Conservation (phyloP, 1,140 invertebrate species). For the Luehdorfia chinensis region DNA sequence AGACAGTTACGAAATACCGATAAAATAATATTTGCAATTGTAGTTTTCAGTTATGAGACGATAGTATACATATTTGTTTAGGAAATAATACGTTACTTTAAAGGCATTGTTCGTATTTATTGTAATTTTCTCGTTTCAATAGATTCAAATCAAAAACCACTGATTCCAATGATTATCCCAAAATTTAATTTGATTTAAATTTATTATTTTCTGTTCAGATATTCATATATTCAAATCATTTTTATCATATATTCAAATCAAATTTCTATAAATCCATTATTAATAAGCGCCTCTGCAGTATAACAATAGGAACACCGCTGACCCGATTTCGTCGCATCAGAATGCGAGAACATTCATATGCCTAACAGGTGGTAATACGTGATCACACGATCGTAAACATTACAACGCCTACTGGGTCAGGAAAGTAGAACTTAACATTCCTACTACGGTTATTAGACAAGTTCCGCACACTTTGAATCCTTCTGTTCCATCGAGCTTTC, state of each 20-base stretch:
- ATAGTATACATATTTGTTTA: too few species aligned
- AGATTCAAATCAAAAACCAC: too few species aligned
- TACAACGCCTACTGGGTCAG: conserved; percentile 24
- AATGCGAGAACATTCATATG: conserved; percentile 7
- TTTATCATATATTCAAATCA: not conserved
- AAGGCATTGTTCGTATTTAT: too few species aligned
- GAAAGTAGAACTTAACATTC: conserved; percentile 48
- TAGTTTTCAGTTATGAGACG: too few species aligned
- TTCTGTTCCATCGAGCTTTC: conserved; percentile 44
- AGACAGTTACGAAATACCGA: too few species aligned
- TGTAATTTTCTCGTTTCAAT: too few species aligned
- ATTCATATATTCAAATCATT: too few species aligned
- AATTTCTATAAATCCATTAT: conserved; percentile 12
- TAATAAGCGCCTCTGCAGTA: not conserved
- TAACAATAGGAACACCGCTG: not conserved
- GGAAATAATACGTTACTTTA: too few species aligned
- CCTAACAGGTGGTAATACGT: conserved; percentile 13
- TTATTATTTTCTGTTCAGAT: too few species aligned
- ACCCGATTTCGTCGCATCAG: not conserved
- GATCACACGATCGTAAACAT: conserved; percentile 9
- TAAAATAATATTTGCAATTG: too few species aligned
- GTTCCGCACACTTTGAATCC: conserved; percentile 13
- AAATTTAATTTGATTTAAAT: too few species aligned
- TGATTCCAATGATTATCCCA: too few species aligned
- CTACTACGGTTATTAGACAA: conserved; percentile 43